These are phyloP conservation scores for Laterallus jamaicensis DNA, from an alignment of 2,113 vertebrate species.

Conservation along the genomic window DNA sequence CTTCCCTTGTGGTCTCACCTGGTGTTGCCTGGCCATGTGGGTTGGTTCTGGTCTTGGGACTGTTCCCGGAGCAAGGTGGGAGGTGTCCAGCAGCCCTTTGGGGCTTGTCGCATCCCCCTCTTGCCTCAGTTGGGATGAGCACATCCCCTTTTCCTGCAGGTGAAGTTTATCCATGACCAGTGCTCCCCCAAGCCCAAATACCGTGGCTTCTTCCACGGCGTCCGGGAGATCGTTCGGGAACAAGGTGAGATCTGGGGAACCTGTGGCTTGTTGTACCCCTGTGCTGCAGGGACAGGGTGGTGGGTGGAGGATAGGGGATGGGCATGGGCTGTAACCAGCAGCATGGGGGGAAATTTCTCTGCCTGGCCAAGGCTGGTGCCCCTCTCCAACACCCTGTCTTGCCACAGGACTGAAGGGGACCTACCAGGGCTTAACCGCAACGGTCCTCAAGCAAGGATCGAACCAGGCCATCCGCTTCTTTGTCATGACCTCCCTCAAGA, in stretches of 20 bases:
- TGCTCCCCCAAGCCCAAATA: conserved; percentile 90
- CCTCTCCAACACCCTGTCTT: not conserved
- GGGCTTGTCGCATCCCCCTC: not conserved
- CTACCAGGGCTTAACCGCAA: conserved; percentile 93
- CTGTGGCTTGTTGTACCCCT: not conserved
- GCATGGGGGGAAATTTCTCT: not conserved
- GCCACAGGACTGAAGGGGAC: conserved; percentile 88
- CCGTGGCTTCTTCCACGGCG: conserved; percentile 91
- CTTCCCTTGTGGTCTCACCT: fast-evolving
- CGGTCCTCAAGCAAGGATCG: conserved; percentile 93
- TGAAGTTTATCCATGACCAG: conserved; percentile 98
- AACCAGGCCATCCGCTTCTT: conserved; percentile 97
- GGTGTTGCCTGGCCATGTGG: fast-evolving
- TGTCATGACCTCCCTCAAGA: conserved; percentile 93
- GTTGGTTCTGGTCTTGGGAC: not conserved
- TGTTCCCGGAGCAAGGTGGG: fast-evolving
- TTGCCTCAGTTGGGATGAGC: not conserved
- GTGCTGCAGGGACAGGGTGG: fast-evolving
- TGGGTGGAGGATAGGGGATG: not conserved
- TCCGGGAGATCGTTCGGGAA: conserved; percentile 86
- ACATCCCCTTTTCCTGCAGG: conserved; percentile 63
- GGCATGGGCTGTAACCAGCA: not conserved
- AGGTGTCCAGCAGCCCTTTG: fast-evolving
- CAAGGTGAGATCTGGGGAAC: conserved; percentile 75
- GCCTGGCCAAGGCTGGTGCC: not conserved